Base-by-base conservation (phyloP, 2,113 vertebrate species). In the Apeltes quadracus region DNA sequence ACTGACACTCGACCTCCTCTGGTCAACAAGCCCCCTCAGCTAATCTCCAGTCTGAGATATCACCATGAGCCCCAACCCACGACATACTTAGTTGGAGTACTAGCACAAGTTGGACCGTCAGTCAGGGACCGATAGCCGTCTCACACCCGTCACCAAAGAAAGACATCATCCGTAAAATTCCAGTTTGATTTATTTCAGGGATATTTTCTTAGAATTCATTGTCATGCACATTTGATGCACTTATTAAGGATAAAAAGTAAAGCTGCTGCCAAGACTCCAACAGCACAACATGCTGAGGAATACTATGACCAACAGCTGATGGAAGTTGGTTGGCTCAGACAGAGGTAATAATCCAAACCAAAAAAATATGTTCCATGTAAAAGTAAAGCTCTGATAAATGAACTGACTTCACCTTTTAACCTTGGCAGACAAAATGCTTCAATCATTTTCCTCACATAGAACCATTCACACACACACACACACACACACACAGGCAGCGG, bases 41-140 rank as follows among this genome's bases (percentile, higher is more conserved):
- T 88, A 88, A 90, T 89, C 88, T 77, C 36, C 58, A 70, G 67
- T 58, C 71, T 69, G 39, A 74, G 72, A 87, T 75, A 85, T 73
- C 18, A 13, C 39, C 53, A 38, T 63, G 61, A 86, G 61, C 16
- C 10, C 56, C 74, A 72, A 78, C 72, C 48, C 50, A 46, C 50
- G 32, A 48, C 13, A 53, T 61, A 51, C 71, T 81, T 66, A 72
- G 36, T 22, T 55, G 22, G 58, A 79, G 67, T 53, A 69, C 3
- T 29, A 22, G 39, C 23, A 74, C 18, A 56, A 36, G 6, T 15
- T 29, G 38, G 25, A 46, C 59, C 57, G 55, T 72, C 57, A 69
- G 53, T 51, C 66, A 74, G 66, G 46, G 61, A 38, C 72, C 67
- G 6, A 53, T 2, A 29, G 46, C 41, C 61, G n/a, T 73, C 53